Evolutionary conservation across 2,797 vertebrate species (phyloP).

Genomic region (Carapus acus): DNA sequence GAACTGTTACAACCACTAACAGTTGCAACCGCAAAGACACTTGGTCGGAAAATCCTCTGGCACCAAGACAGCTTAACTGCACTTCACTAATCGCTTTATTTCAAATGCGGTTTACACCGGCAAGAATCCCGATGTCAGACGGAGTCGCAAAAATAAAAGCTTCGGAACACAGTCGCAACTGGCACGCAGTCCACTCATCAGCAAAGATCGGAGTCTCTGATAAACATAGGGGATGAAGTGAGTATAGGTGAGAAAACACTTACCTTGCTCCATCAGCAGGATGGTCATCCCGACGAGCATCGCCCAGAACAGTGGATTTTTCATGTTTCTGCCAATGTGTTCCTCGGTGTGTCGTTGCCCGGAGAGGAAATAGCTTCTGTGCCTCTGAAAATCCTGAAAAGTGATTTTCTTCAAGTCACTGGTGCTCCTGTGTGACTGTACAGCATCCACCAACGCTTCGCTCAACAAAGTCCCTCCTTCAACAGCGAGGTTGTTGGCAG

Average conservation of each 20-base stretch:
- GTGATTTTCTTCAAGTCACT: conserved; percentile 53
- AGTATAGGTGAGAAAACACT: conserved; percentile 21
- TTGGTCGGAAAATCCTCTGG: conserved; percentile 27
- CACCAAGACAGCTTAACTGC: conserved; percentile 33
- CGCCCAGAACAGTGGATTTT: conserved; percentile 72
- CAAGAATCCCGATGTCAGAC: conserved; percentile 28
- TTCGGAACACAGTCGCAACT: not conserved
- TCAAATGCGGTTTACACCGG: conserved; percentile 41
- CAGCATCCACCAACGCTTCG: conserved; percentile 60
- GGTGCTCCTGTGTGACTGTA: conserved; percentile 49
- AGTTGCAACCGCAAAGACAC: conserved; percentile 9
- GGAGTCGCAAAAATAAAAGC: not conserved
- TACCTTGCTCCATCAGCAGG: conserved; percentile 78
- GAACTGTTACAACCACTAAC: conserved; percentile 28
- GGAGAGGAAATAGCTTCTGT: conserved; percentile 35
- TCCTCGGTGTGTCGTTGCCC: conserved; percentile 12
- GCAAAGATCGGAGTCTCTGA: not conserved
- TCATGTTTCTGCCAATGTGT: conserved; percentile 53
- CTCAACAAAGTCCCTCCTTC: conserved; percentile 66
- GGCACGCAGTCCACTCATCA: not conserved
- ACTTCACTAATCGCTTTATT: conserved; percentile 55
- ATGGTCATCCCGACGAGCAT: conserved; percentile 69
- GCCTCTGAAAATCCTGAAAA: conserved; percentile 63
- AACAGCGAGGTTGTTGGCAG: conserved; percentile 55
- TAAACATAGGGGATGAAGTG: not conserved